Base-by-base conservation (phyloP, 2,888 invertebrate genomes). In the Drosophila atroscutellata region DNA sequence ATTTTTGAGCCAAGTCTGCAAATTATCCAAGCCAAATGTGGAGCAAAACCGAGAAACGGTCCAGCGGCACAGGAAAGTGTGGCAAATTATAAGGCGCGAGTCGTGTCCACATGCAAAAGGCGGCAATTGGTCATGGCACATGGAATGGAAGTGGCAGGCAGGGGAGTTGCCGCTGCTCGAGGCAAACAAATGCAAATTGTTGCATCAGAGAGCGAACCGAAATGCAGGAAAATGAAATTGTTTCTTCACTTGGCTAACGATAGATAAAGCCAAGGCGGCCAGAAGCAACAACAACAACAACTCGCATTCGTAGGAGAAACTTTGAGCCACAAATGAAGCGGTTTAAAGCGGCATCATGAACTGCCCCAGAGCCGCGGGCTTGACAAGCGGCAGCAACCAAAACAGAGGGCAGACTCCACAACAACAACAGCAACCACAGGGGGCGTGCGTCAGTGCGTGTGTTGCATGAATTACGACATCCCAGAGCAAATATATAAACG, bases 311-410 rank as follows among this genome's bases (percentile, higher is more conserved):
- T 45, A 56, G 65, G 72, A 80, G 88, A 79, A 87, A 80, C 75
- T 72, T 60, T 45, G 24, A 24, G 45, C 50, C 54, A 26, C 36
- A 81, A 85, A 87, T 85, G 77, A 85, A 86, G 86, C 88, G 67
- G 76, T 90, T 76, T 73, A 73, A 72, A 56, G 47, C 77, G 49
- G 77, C 81, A 68, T 49, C 83, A 73, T 86, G 88, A 83, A 72
- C 73, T 90, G 86, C 71, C 81, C 86, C 86, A 86, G 73, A 86
- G 86, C 90, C 86, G 62, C 75, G 55, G 86, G 86, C 75, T 37
- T 67, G 81, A 81, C 83, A 75, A 72, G 39, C 60, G 56, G 37
- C 63, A 50, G 64, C 66, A 57, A 34, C 63, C 49, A n/a, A 32
- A 61, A 34, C 58, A 72, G 59, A 51, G 75, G 61, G 74, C 75